Conservation (phyloP, 2,888 invertebrate species). For the Agrilus mali region DNA sequence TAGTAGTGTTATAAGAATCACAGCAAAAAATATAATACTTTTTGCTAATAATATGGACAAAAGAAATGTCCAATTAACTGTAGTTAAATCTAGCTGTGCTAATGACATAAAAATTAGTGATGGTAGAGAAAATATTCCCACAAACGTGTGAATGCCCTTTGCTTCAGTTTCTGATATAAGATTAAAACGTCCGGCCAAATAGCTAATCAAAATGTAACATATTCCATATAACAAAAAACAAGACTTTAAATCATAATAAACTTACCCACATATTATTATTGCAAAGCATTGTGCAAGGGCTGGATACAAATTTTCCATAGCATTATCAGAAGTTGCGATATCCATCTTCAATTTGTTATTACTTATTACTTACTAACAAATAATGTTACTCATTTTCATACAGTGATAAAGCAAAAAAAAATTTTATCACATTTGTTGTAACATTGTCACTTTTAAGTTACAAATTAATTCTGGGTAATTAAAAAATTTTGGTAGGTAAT, state of each 20-base stretch:
- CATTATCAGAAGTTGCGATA: conserved; percentile 14
- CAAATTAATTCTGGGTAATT: too few species aligned
- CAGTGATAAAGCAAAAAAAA: too few species aligned
- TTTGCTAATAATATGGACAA: conserved; percentile 75
- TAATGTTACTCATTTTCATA: too few species aligned
- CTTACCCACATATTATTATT: conserved; percentile 80
- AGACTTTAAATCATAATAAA: conserved; percentile 14
- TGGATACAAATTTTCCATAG: conserved; percentile 75
- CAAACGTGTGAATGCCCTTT: conserved; percentile 83
- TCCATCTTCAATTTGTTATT: too few species aligned
- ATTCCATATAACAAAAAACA: background rate
- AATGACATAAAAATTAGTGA: conserved; percentile 83
- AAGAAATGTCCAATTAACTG: conserved; percentile 88
- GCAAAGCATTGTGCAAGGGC: conserved; percentile 87
- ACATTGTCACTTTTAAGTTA: too few species aligned
- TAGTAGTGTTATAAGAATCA: conserved; percentile 63
- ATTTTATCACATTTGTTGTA: too few species aligned
- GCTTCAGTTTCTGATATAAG: conserved; percentile 72
- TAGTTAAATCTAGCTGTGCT: conserved; percentile 67
- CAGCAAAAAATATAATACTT: conserved; percentile 68
- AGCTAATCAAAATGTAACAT: conserved; percentile 38
- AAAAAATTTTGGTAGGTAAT: too few species aligned
- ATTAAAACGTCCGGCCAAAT: conserved; percentile 72
- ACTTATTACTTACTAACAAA: too few species aligned
- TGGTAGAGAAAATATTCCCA: conserved; percentile 87